These are phyloP conservation scores for Ennomos erosarius DNA, from an alignment of 2,888 invertebrate species.

Conservation along the genomic window DNA sequence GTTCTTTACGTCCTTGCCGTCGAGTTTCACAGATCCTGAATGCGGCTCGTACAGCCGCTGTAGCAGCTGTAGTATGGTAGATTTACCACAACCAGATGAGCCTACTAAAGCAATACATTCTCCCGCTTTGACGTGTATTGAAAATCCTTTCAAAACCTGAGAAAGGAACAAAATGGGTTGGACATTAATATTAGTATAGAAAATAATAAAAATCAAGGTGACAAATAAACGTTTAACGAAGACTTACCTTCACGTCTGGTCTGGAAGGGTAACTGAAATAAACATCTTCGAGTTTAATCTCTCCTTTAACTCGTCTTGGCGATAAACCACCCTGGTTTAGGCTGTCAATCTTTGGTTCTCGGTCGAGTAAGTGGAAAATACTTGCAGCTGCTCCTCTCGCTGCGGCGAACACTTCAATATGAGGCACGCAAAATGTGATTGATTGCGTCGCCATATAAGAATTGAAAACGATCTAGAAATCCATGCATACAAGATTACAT, in stretches of 20 bases:
- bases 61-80: conserved; percentile 90
- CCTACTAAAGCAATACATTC: conserved; percentile 91
- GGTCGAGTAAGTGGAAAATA: conserved; percentile 90
- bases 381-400: conserved; percentile 90
- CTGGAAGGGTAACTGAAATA: conserved; percentile 92
- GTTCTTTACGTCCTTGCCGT: conserved; percentile 87
- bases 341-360: conserved; percentile 89
- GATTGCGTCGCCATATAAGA: conserved; percentile 92
- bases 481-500: background rate
- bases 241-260: conserved; percentile 87
- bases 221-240: background rate
- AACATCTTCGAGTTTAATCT: conserved; percentile 88
- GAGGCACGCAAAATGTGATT: conserved; percentile 90
- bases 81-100: conserved; percentile 92
- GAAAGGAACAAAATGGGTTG: background rate
- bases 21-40: conserved; percentile 85
- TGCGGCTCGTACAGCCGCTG: conserved; percentile 90
- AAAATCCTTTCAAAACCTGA: conserved; percentile 88
- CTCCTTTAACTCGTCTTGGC: conserved; percentile 86
- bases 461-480: conserved; percentile 88
- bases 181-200: too few species aligned
- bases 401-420: conserved; percentile 90
- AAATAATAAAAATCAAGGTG: too few species aligned
- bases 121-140: conserved; percentile 86
- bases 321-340: conserved; percentile 85